Evolutionary conservation across 1,140 invertebrate genomes (phyloP), one percentile per base, ranked within the genome.

Genomic region (Tigriopus japonicus): DNA sequence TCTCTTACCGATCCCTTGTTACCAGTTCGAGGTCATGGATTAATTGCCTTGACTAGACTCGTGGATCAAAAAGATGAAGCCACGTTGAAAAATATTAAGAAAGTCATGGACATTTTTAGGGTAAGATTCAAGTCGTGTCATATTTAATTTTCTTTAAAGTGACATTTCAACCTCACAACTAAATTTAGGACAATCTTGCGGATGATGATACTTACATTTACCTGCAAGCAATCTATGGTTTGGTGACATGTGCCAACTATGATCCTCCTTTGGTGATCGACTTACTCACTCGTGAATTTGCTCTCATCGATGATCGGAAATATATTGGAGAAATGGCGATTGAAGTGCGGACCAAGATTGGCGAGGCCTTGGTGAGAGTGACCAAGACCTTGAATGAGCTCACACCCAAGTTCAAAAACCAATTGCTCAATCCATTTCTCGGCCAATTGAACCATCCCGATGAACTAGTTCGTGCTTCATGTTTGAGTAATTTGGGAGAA

Each of bases 141-240:
- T n/a, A n/a, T n/a, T n/a, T n/a, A n/a, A n/a, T n/a, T n/a, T n/a
- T n/a, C n/a, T n/a, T n/a, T n/a, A n/a, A n/a, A n/a, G n/a, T n/a
- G n/a, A n/a, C n/a, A n/a, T n/a, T n/a, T n/a, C n/a, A n/a, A n/a
- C n/a, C n/a, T n/a, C n/a, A n/a, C n/a, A n/a, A n/a, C n/a, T n/a
- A 35, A 35, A 35, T 35, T 68, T 75, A 71, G 62, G 78, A 83
- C 70, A 81, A 83, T 73, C 68, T 92, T 0, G 80, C 79, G 66
- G 76, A 89, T 66, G 70, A 80, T 35, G 88, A 93, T 70, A 86
- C 86, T 0, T 91, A 86, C 69, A 73, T 91, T 55, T 91, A 91
- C 72, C 70, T 91, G 52, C 74, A 79, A 51, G 80, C 86, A 12
- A 80, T 90, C 17, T 81, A 84, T 67, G 84, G 83, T 14, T 70